Evolutionary conservation across 2,888 invertebrate genomes (phyloP).

Genomic region (Anthoptus insignis): DNA sequence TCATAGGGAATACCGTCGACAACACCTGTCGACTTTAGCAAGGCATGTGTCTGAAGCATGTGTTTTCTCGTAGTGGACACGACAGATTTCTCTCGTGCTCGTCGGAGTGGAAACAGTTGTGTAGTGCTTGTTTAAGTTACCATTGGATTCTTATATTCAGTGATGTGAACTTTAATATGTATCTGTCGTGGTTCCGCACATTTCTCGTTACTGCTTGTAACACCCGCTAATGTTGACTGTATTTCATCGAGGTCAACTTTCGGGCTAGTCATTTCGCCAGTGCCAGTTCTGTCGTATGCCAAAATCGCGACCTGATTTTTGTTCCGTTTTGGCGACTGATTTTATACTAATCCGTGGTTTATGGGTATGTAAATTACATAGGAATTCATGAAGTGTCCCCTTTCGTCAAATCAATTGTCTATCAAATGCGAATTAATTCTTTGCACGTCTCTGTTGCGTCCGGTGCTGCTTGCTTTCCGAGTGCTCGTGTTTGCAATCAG

Average conservation of each 20-base stretch:
- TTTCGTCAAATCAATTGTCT: conserved; percentile 78
- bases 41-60: too few relatives aligned
- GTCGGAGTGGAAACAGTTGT: conserved; percentile 68
- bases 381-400: conserved; percentile 67
- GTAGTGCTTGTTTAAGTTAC: conserved; percentile 69
- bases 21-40: too few relatives aligned
- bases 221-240: conserved; percentile 8
- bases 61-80: too few relatives aligned
- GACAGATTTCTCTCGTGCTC: conserved; percentile 79
- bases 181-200: conserved; percentile 39
- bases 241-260: conserved; percentile 18
- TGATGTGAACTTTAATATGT: conserved; percentile 72
- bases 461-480: conserved; percentile 82
- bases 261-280: conserved; percentile 20
- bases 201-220: conserved; percentile 40
- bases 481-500: conserved; percentile 75
- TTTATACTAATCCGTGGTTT: conserved; percentile 53
- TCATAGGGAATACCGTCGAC: too few relatives aligned
- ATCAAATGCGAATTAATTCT: conserved; percentile 82
- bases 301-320: conserved; percentile 27
- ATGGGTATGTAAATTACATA: conserved; percentile 58
- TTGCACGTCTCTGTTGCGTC: conserved; percentile 79
- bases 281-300: background rate
- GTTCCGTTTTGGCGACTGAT: conserved; percentile 53
- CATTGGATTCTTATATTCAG: conserved; percentile 79